Percentiles rank a stretch among this genome's conserved stretches.
Evolutionary conservation across 2,797 vertebrate species (phyloP).

Genomic region (Sternotherus odoratus): DNA sequence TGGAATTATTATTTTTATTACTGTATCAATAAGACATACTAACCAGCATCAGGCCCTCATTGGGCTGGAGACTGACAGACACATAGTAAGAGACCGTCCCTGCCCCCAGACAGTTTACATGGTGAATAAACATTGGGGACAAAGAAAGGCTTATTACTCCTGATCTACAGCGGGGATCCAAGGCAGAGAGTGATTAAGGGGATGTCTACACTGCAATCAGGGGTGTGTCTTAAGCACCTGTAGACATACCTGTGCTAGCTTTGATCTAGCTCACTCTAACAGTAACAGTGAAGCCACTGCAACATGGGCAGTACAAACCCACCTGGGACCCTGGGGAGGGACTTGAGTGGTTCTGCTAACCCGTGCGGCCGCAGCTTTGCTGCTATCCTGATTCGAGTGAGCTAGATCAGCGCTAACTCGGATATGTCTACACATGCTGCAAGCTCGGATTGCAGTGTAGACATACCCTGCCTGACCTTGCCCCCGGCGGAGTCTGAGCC

Average conservation of each 20-base stretch:
- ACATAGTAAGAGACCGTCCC: neutral
- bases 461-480: neutral
- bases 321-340: neutral
- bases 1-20: neutral
- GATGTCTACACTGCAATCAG: neutral
- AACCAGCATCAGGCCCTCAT: neutral
- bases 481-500: neutral
- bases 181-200: neutral
- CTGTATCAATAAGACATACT: neutral
- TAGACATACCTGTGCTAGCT: too few relatives aligned
- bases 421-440: neutral
- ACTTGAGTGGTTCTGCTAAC: neutral
- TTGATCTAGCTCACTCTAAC: neutral
- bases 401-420: neutral
- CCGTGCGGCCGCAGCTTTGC: neutral
- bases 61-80: neutral
- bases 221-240: too few relatives aligned
- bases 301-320: neutral
- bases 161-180: neutral
- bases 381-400: too few relatives aligned
- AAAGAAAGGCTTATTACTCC: neutral
- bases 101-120: neutral
- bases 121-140: neutral
- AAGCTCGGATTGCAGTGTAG: neutral
- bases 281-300: neutral